A percentile compares a stretch with the other conserved stretches of the same genome.
Evolutionary conservation across 2,113 vertebrate genomes (phyloP).

Genomic region (Colossoma macropomum): DNA sequence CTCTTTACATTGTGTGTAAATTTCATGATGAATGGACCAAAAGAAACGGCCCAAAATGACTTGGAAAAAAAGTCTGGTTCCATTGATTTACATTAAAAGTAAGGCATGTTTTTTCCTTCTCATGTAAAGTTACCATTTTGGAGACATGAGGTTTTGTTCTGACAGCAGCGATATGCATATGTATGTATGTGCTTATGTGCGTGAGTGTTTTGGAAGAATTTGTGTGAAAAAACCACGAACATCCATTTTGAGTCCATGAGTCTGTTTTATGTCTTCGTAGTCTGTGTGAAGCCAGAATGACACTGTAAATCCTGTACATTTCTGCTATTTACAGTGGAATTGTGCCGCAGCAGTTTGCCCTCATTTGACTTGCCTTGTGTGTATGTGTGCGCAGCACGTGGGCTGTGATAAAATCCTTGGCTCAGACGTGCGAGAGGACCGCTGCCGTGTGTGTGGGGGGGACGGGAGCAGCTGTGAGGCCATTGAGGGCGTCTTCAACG

Average conservation of each 20-base stretch:
- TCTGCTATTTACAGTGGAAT: not conserved
- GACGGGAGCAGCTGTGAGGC: conserved; percentile 91
- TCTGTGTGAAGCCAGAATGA: not conserved
- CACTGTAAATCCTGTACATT: not conserved
- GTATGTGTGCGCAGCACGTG: conserved; percentile 83
- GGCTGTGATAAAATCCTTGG: conserved; percentile 94
- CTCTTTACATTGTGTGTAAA: too few relatives aligned
- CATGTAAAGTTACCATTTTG: too few relatives aligned
- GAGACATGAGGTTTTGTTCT: too few relatives aligned
- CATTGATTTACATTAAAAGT: too few relatives aligned
- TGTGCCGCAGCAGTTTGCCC: not conserved
- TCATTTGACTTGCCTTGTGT: conserved; percentile 40
- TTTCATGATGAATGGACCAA: too few relatives aligned
- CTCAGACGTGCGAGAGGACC: conserved; percentile 92
- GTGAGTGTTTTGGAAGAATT: conserved; percentile 38
- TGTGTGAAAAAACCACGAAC: not conserved
- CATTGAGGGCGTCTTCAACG: conserved; percentile 90
- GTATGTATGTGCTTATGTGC: not conserved
- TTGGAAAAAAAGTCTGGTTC: too few relatives aligned
- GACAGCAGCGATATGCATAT: too few relatives aligned
- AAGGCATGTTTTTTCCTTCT: too few relatives aligned
- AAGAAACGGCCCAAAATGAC: too few relatives aligned
- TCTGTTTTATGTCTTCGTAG: conserved; percentile 9
- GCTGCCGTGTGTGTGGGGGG: conserved; percentile 91
- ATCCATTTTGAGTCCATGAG: not conserved